Evolutionary conservation across 2,888 invertebrate species (phyloP).

Genomic region (Platycnemis pennipes): DNA sequence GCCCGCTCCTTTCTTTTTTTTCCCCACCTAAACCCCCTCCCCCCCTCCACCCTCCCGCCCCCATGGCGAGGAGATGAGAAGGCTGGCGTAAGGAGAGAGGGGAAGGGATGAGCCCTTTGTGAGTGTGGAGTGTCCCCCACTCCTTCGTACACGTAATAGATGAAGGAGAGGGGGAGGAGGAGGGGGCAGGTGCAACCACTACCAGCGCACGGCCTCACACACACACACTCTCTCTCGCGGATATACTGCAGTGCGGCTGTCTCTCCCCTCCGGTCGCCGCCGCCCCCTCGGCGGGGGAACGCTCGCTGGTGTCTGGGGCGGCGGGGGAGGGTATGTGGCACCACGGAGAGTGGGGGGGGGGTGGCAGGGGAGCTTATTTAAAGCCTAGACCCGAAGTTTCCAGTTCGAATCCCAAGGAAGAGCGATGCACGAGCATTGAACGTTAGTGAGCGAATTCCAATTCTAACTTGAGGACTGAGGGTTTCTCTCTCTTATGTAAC

Average conservation of each 20-base stretch:
- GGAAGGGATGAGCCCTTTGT: background rate
- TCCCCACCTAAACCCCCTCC: background rate
- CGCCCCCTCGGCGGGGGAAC: background rate
- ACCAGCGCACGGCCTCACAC: background rate
- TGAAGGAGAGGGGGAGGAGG: background rate
- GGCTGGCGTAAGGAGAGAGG: background rate
- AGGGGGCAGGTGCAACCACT: background rate
- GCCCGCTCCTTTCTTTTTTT: background rate
- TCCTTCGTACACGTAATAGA: constrained; percentile 1
- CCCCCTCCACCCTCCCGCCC: no score
- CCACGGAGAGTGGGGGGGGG: background rate
- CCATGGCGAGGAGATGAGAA: no score
- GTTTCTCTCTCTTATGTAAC: no score
- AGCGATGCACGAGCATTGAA: no score
- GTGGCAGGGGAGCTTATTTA: no score
- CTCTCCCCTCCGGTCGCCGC: background rate
- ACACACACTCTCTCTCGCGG: background rate
- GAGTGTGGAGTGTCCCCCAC: no score
- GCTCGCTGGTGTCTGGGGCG: background rate
- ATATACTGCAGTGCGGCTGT: constrained; percentile 36
- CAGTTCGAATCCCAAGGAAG: no score
- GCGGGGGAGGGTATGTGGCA: background rate
- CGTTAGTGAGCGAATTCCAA: no score
- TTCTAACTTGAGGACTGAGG: no score
- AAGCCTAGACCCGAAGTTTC: no score